Conservation (phyloP, 2,888 invertebrate species). For the Orchesellides sinensis region DNA sequence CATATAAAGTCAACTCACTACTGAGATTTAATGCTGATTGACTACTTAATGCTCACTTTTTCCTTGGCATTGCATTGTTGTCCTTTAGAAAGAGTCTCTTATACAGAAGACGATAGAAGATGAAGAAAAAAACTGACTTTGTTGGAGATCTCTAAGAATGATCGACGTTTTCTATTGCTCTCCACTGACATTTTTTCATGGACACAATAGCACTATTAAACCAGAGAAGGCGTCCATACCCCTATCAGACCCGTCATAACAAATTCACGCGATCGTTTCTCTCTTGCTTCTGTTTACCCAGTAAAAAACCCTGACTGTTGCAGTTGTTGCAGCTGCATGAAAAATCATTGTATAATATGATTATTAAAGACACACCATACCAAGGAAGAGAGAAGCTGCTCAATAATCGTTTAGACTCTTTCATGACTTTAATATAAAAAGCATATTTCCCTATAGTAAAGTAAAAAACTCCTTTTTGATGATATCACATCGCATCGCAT, state of each 20-base stretch:
- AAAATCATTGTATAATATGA: background rate
- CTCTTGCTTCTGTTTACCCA: slow-evolving; percentile 10
- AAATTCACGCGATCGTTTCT: slow-evolving; percentile 49
- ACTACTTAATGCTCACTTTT: background rate
- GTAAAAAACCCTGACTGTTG: no score
- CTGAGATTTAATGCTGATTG: slow-evolving; percentile 3
- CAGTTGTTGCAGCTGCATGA: slow-evolving; percentile 1
- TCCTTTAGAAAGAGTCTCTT: background rate
- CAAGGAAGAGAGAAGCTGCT: no score
- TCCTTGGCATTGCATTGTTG: background rate
- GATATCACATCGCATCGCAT: no score
- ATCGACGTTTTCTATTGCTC: slow-evolving; percentile 49
- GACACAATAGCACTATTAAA: slow-evolving; percentile 33
- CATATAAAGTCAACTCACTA: background rate
- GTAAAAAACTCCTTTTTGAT: no score
- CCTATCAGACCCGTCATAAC: slow-evolving; percentile 46
- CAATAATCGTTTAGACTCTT: no score
- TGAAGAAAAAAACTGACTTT: slow-evolving; percentile 13
- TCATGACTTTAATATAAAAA: no score
- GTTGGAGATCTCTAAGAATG: slow-evolving; percentile 55
- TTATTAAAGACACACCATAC: slow-evolving; percentile 9
- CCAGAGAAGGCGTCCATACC: slow-evolving; percentile 34
- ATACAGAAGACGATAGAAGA: background rate
- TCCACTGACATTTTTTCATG: slow-evolving; percentile 18
- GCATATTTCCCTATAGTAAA: no score